A percentile compares a stretch with the other conserved stretches of the same genome.
Conservation (phyloP, 2,888 invertebrate species). For the Tricholauxania praeusta region DNA sequence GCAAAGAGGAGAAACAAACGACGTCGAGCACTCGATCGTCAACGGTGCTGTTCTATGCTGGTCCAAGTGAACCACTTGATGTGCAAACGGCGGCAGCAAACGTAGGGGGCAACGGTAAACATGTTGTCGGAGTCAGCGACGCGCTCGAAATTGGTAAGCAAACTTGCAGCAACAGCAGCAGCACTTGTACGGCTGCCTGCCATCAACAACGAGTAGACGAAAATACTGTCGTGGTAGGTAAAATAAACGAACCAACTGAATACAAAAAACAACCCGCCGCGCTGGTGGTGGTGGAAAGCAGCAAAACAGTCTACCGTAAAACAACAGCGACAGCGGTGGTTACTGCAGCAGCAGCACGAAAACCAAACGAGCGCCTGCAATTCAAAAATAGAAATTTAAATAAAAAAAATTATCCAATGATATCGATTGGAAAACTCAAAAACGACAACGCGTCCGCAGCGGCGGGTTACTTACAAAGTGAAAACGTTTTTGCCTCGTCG, state of each 20-base stretch:
- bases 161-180: slow-evolving; percentile 35
- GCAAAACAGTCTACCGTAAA: slow-evolving; percentile 38
- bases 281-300: slow-evolving; percentile 13
- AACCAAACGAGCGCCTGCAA: slow-evolving; percentile 2
- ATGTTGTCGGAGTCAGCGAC: slow-evolving; percentile 24
- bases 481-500: slow-evolving; percentile 72
- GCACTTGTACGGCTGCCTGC: slow-evolving; percentile 45
- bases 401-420: slow-evolving; percentile 47
- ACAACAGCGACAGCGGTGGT: slow-evolving; percentile 43
- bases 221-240: slow-evolving; percentile 14
- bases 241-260: slow-evolving; percentile 34
- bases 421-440: slow-evolving; percentile 49
- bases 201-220: slow-evolving; percentile 7
- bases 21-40: slow-evolving; percentile 17
- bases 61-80: slow-evolving; percentile 17
- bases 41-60: slow-evolving; percentile 27
- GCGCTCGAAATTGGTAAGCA: slow-evolving; percentile 29
- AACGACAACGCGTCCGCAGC: slow-evolving; percentile 29
- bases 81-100: slow-evolving; percentile 22
- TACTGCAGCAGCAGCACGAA: slow-evolving; percentile 35
- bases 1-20: slow-evolving; percentile 5
- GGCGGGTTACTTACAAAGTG: slow-evolving; percentile 68
- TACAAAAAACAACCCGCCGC: slow-evolving; percentile 39
- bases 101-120: slow-evolving; percentile 31
- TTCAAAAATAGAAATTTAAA: slow-evolving; percentile 15